phyloP scores from a whole-genome alignment of 1,140 invertebrate genomes.

The Pachypeltis micranthus region DNA sequence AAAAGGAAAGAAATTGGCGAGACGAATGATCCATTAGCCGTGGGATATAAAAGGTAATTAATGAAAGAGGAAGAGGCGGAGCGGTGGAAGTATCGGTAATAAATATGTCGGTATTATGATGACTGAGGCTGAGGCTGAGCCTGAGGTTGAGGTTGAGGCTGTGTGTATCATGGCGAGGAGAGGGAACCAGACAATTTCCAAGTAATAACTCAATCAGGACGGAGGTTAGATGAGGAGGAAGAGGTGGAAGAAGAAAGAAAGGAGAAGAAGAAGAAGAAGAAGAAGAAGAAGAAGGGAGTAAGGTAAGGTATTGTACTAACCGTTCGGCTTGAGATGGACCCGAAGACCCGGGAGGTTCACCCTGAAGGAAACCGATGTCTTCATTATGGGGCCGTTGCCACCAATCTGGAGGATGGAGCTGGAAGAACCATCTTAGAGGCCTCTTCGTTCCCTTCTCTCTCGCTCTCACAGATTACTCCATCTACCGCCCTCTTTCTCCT shows the following conservation, averaged over 20 bases:
- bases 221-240: no score
- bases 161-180: background rate
- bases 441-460: slow-evolving; percentile 1
- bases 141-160: background rate
- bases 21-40: no score
- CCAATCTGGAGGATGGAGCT: background rate
- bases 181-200: slow-evolving; percentile 15
- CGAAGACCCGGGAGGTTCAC: background rate
- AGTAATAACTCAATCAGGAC: slow-evolving; percentile 22
- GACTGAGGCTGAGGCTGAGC: background rate
- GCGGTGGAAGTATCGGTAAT: background rate
- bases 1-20: no score
- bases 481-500: background rate
- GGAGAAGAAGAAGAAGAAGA: background rate
- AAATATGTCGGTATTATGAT: background rate
- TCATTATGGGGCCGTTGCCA: slow-evolving; percentile 18
- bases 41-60: background rate
- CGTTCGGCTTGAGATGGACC: slow-evolving; percentile 1
- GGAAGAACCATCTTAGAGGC: background rate
- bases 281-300: no score
- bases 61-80: background rate
- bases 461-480: background rate
- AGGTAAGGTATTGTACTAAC: slow-evolving; percentile 16
- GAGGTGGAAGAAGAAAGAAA: background rate
- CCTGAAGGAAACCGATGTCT: slow-evolving; percentile 8